These are phyloP conservation scores for Lasioglossum villosulum DNA, from an alignment of 2,888 invertebrate species.

Conservation along the genomic window DNA sequence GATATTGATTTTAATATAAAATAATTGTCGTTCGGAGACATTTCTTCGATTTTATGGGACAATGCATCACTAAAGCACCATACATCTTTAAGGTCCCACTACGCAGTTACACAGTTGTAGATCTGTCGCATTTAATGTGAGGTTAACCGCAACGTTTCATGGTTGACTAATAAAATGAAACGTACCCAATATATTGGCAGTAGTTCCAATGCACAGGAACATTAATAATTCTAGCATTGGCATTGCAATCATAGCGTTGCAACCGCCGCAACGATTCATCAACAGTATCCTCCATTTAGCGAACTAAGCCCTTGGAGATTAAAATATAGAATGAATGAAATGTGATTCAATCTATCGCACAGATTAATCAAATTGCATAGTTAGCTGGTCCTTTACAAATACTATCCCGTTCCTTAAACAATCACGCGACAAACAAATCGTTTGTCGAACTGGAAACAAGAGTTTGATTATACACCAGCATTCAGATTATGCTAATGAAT, in stretches of 20 bases:
- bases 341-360: neutral
- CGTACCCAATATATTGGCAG: conserved; percentile 9
- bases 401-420: neutral
- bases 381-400: neutral
- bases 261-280: conserved; percentile 1
- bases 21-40: neutral
- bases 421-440: neutral
- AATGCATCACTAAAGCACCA: neutral
- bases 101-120: conserved; percentile 19
- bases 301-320: neutral
- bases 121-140: conserved; percentile 12
- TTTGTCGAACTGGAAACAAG: neutral
- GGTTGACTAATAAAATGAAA: conserved; percentile 48
- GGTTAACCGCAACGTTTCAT: conserved; percentile 39
- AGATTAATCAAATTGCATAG: neutral
- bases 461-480: neutral
- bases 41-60: neutral
- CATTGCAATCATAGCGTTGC: neutral
- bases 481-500: neutral
- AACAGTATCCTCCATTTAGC: neutral
- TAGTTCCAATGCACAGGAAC: neutral
- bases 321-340: neutral
- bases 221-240: conserved; percentile 23
- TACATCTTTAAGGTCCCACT: conserved; percentile 13
- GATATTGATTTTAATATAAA: neutral